Evolutionary conservation across 2,113 vertebrate species (phyloP).

Genomic region (Mesoclemmys tuberculata): DNA sequence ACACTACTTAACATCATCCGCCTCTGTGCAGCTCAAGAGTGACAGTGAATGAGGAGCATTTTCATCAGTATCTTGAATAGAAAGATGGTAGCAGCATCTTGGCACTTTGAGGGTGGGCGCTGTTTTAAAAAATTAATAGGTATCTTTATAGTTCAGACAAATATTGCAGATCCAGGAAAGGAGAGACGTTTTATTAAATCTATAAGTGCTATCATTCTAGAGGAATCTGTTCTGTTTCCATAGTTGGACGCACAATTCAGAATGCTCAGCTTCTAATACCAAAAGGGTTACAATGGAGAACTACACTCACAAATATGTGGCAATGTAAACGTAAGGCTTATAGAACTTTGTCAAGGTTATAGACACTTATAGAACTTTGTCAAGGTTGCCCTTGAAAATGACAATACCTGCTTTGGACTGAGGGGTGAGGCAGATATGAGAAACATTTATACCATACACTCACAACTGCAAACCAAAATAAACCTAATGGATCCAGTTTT

Average conservation of each 20-base stretch:
- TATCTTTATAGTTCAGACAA: neutral
- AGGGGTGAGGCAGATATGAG: neutral
- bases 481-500: neutral
- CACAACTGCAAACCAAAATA: slow-evolving; percentile 16
- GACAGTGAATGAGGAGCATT: neutral
- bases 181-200: neutral
- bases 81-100: neutral
- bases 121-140: neutral
- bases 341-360: neutral
- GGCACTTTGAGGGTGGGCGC: neutral
- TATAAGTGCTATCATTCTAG: neutral
- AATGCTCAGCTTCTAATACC: neutral
- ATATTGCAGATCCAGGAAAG: neutral
- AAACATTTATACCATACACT: neutral
- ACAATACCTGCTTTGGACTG: slow-evolving; percentile 33
- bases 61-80: neutral
- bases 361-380: too few relatives aligned
- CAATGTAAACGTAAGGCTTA: neutral
- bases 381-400: slow-evolving; percentile 18
- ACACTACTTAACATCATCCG: neutral
- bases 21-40: neutral
- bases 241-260: neutral
- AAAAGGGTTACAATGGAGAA: neutral
- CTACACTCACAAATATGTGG: neutral
- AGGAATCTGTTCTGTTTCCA: neutral